Evolutionary conservation across 2,797 vertebrate genomes (phyloP).

Genomic region (Cryptoblepharus egeriae): DNA sequence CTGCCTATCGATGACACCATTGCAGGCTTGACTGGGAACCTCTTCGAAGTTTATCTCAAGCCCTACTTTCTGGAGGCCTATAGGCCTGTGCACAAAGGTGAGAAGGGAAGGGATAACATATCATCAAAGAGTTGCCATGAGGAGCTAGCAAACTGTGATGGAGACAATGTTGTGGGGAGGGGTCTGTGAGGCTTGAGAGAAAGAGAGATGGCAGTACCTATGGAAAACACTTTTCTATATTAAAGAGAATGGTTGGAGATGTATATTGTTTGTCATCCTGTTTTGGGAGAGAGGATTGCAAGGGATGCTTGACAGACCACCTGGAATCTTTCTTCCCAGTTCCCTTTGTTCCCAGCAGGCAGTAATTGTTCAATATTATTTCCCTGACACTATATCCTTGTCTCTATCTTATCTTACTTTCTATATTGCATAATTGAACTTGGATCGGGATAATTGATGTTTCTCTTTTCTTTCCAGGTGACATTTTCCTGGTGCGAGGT

Average conservation of each 20-base stretch:
- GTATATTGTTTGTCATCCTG: neutral
- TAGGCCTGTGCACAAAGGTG: slow-evolving; percentile 72
- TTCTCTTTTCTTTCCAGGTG: slow-evolving; percentile 44
- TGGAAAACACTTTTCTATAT: neutral
- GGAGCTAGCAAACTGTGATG: neutral
- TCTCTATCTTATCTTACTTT: neutral
- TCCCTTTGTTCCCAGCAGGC: neutral
- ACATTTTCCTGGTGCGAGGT: slow-evolving; percentile 72
- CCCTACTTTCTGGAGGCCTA: slow-evolving; percentile 75
- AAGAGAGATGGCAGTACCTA: neutral
- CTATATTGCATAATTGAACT: neutral
- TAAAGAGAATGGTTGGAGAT: neutral
- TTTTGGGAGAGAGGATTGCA: neutral
- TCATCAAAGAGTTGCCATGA: neutral
- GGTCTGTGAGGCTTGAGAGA: neutral
- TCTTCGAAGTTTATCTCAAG: slow-evolving; percentile 74
- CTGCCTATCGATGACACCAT: slow-evolving; percentile 74
- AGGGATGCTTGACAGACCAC: neutral
- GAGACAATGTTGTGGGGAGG: neutral
- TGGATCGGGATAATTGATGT: neutral
- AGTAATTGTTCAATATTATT: neutral
- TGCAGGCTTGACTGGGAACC: slow-evolving; percentile 68
- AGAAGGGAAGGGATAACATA: neutral
- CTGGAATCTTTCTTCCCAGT: neutral
- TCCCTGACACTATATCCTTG: neutral